A percentile compares a stretch with the other conserved stretches of the same genome.
These are phyloP conservation scores for Larimichthys polyactis DNA, from an alignment of 2,113 vertebrate genomes.

Conservation along the genomic window DNA sequence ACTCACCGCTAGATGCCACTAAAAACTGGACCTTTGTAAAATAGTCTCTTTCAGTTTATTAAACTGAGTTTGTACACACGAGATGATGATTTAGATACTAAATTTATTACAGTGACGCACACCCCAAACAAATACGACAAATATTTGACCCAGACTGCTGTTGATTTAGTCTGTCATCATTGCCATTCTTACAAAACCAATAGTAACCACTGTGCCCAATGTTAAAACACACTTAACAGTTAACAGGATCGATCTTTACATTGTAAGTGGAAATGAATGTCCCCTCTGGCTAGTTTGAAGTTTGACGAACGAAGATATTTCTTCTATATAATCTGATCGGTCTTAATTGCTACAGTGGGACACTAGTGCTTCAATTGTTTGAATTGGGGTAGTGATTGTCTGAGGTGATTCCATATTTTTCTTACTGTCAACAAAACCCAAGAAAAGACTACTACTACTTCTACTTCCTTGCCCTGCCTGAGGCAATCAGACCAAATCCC, in stretches of 20 bases:
- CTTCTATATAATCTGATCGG: conserved; percentile 4
- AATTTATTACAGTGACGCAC: background rate
- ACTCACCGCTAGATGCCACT: no score
- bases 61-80: background rate
- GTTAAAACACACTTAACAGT: conserved; percentile 30
- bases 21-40: no score
- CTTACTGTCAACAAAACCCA: background rate
- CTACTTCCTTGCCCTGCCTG: background rate
- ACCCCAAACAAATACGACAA: no score
- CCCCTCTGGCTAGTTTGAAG: conserved; percentile 13
- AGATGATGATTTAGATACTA: background rate
- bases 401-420: background rate
- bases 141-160: background rate
- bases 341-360: conserved; percentile 6
- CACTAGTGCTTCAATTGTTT: background rate
- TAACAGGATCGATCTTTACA: conserved; percentile 32
- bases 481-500: background rate
- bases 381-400: background rate
- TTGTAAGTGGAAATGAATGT: conserved; percentile 13
- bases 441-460: background rate
- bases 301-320: background rate
- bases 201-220: conserved; percentile 7
- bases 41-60: background rate
- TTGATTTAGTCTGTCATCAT: background rate
- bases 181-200: background rate